Evolutionary conservation across 2,797 vertebrate species (phyloP).

Genomic region (Coccyzus lansbergi): DNA sequence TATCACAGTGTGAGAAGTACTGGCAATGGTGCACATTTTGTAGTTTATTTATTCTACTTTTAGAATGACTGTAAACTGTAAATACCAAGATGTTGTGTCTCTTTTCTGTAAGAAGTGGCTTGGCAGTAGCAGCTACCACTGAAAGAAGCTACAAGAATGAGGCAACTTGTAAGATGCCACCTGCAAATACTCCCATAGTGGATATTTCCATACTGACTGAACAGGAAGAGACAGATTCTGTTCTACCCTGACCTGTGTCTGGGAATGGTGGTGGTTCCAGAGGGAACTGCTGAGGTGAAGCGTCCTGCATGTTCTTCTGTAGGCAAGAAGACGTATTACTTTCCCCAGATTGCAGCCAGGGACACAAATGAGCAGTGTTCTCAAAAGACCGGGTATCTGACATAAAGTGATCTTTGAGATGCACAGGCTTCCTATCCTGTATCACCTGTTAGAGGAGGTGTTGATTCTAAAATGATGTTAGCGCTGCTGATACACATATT

Average conservation of each 20-base stretch:
- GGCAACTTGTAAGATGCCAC: accelerated
- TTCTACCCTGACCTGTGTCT: neutral
- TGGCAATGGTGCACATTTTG: neutral
- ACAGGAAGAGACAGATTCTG: neutral
- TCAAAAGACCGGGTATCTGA: neutral
- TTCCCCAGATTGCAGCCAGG: neutral
- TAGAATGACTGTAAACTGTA: neutral
- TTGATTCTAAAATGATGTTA: neutral
- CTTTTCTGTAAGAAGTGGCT: neutral
- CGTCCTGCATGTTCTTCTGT: neutral
- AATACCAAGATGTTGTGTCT: neutral
- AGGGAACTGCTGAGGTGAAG: neutral
- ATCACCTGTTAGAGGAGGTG: neutral
- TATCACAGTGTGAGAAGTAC: neutral
- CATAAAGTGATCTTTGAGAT: neutral
- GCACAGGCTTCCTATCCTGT: neutral
- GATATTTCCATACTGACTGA: neutral
- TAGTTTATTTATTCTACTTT: neutral
- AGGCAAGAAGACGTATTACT: neutral
- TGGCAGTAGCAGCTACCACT: neutral
- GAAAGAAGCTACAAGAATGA: neutral
- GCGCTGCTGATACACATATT: neutral
- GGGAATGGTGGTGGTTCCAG: neutral
- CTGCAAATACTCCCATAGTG: neutral
- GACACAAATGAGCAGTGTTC: neutral